Percentiles rank a stretch among this genome's conserved stretches.
These are phyloP conservation scores for Cryptotermes secundus DNA, from an alignment of 1,140 invertebrate species.

Conservation along the genomic window DNA sequence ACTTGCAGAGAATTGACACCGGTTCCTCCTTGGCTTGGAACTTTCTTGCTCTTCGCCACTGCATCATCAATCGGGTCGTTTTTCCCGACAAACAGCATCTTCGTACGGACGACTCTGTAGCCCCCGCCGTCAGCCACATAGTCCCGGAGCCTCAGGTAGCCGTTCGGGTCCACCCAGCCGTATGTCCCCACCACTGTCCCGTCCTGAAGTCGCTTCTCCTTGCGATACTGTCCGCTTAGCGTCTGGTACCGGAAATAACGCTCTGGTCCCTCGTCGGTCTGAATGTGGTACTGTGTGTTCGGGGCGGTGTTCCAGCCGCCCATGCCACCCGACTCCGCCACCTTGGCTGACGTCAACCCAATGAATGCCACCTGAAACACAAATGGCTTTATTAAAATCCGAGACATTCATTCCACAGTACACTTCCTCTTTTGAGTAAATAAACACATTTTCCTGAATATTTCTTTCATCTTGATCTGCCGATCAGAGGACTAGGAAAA, in stretches of 20 bases:
- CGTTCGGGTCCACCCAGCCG: conserved; percentile 82
- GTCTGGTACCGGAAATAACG: conserved; percentile 85
- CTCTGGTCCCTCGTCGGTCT: conserved; percentile 87
- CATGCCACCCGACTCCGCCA: conserved; percentile 33
- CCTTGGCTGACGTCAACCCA: conserved; percentile 4
- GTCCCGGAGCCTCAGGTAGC: conserved; percentile 76
- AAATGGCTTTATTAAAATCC: no score
- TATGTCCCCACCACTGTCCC: conserved; percentile 60
- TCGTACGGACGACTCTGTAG: conserved; percentile 53
- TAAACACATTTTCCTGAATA: no score
- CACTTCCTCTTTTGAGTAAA: no score
- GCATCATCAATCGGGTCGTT: conserved; percentile 67
- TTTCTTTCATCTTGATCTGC: no score
- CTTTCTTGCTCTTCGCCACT: conserved; percentile 66
- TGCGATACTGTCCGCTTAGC: conserved; percentile 82
- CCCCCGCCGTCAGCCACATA: conserved; percentile 81
- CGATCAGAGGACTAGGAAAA: no score
- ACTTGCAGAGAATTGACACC: conserved; percentile 52
- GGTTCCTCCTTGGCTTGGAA: conserved; percentile 60
- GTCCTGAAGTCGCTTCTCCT: conserved; percentile 70
- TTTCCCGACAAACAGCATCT: conserved; percentile 74
- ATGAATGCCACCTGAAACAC: conserved; percentile 19
- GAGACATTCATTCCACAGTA: no score
- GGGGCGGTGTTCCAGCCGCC: conserved; percentile 59
- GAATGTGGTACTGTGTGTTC: conserved; percentile 79